These are phyloP conservation scores for Plebejus argus DNA, from an alignment of 2,888 invertebrate species.

Conservation along the genomic window DNA sequence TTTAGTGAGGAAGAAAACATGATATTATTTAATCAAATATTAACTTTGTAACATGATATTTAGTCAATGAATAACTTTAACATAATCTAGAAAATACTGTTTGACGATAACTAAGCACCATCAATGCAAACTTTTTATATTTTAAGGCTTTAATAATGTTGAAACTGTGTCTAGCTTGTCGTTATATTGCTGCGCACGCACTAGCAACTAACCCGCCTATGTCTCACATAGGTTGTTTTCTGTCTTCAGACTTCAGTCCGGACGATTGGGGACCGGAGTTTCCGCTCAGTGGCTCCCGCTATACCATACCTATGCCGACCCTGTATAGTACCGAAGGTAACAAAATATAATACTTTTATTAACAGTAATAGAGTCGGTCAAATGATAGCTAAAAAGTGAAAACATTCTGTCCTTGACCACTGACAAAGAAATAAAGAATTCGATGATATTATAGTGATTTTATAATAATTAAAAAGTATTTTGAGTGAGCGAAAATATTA, in stretches of 20 bases:
- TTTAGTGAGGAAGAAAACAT: background rate
- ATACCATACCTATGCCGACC: constrained; percentile 89
- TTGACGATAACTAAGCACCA: background rate
- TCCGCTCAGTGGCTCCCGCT: constrained; percentile 76
- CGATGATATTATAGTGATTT: too few species aligned
- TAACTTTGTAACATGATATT: too few species aligned
- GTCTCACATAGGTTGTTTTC: constrained; percentile 79
- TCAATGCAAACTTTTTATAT: background rate
- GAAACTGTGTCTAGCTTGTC: background rate
- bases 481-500: too few species aligned
- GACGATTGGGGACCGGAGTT: constrained; percentile 85
- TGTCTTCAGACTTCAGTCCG: constrained; percentile 80
- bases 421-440: too few species aligned
- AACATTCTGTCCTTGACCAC: too few species aligned
- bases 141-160: background rate
- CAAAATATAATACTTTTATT: too few species aligned
- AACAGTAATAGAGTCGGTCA: too few species aligned
- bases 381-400: too few species aligned
- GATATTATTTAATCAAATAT: background rate
- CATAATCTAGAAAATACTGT: too few species aligned
- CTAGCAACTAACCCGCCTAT: constrained; percentile 64
- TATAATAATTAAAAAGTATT: too few species aligned
- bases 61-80: too few species aligned
- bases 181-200: constrained; percentile 38
- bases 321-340: constrained; percentile 88